These are phyloP conservation scores for Dicerorhinus sumatrensis DNA, from an alignment of 2,113 vertebrate species.

Conservation along the genomic window DNA sequence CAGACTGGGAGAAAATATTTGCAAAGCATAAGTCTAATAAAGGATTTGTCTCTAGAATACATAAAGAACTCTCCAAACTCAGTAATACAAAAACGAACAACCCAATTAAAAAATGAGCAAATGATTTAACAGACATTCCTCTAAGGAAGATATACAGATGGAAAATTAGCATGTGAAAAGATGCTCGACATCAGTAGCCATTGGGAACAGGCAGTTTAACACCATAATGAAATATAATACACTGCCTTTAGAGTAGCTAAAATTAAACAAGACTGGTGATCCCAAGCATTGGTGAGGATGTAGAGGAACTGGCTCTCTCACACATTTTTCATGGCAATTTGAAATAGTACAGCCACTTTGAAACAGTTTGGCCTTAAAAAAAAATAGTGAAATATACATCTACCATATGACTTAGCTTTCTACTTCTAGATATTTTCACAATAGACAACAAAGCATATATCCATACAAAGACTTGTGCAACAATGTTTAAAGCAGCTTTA, in stretches of 20 bases:
- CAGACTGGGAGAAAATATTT: neutral
- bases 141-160: neutral
- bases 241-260: neutral
- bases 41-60: neutral
- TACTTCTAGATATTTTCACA: neutral
- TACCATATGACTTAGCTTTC: neutral
- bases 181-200: neutral
- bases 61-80: neutral
- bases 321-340: neutral
- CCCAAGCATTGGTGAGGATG: neutral
- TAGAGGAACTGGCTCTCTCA: neutral
- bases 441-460: neutral
- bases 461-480: neutral
- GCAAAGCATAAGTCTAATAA: neutral
- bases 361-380: neutral
- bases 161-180: constrained; percentile 39
- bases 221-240: neutral
- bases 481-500: neutral
- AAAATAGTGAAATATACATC: neutral
- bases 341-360: neutral
- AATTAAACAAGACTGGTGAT: neutral
- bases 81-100: neutral
- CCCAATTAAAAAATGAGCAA: neutral
- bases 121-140: neutral
- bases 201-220: constrained; percentile 31